Base-by-base conservation (phyloP, 2,888 invertebrate genomes). In the Campopleginae sp. region DNA sequence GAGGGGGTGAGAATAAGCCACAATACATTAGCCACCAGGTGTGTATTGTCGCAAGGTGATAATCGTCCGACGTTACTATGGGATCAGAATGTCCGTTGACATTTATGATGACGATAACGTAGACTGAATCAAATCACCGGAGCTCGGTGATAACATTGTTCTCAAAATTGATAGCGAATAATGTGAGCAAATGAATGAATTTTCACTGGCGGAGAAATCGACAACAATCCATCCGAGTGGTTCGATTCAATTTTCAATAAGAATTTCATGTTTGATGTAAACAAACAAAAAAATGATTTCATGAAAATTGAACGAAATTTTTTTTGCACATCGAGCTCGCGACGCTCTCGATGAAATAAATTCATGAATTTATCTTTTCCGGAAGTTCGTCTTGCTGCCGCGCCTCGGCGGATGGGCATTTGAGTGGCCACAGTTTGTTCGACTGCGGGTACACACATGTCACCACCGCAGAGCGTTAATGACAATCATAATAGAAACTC, bases 401-500 rank as follows among this genome's bases (percentile, higher is more conserved):
- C 48, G n/a, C n/a, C n/a, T n/a, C 46, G 27, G 66, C 1, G 8
- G 38, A 38, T 38, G 38, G 51, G 75, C 79, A 72, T 85, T 80
- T 42, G 76, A 54, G 46, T 65, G 48, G 80, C 82, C 80, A 68
- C 71, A 85, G 74, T 77, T 85, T 80, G 71, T 66, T 72, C 51
- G n/a, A 61, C 51, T 61, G 82, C 51, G 80, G 82, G 23, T 19
- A 77, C 61, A 54, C 48, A 38, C 79, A 75, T 70, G 76, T 66
- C 72, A 75, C 80, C 80, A 58, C 83, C 23, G 65, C 8, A 78
- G 74, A 83, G 65, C 86, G 82, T 86, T 86, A 83, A 86, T 86
- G 80, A 83, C 83, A 83, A 80, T 80, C 61, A 80, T 86, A 83
- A 86, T 86, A 78, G 82, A 83, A 86, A 86, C 80, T 86, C 71